Percentiles rank a stretch among this genome's conserved stretches.
These are phyloP conservation scores for Montipora cactus DNA, from an alignment of 64 coral and sea anemone genomes.

Conservation along the genomic window DNA sequence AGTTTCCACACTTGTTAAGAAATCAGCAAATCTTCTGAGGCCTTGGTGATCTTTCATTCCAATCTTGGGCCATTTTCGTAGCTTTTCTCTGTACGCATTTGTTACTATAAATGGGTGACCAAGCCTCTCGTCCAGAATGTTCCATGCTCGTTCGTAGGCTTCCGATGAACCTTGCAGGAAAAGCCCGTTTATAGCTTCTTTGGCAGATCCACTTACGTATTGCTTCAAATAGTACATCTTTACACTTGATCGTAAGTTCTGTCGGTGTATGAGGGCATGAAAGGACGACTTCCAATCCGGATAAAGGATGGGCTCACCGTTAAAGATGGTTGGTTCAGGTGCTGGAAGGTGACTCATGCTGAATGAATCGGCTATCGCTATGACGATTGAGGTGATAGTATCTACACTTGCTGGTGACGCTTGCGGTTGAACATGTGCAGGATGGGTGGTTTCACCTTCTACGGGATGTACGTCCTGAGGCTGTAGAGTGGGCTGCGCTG, in stretches of 20 bases:
- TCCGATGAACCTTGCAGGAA: not conserved
- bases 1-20: too few relatives aligned
- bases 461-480: too few relatives aligned
- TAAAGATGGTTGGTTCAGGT: not conserved
- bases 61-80: too few relatives aligned
- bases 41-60: too few relatives aligned
- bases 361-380: conserved; percentile 11
- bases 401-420: not conserved
- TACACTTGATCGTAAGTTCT: not conserved
- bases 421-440: not conserved
- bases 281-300: conserved; percentile 36
- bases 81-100: too few relatives aligned
- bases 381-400: not conserved
- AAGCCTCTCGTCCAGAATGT: too few relatives aligned
- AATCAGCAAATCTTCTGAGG: too few relatives aligned
- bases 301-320: not conserved
- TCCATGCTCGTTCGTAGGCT: too few relatives aligned
- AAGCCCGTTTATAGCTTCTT: conserved; percentile 10
- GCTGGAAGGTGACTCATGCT: conserved; percentile 39
- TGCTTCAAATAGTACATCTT: conserved; percentile 48
- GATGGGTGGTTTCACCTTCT: not conserved
- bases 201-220: conserved; percentile 19
- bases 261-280: not conserved
- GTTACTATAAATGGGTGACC: too few relatives aligned
- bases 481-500: too few relatives aligned